Base-by-base conservation (phyloP, 2,888 invertebrate genomes). In the Thysanoteuthis rhombus region DNA sequence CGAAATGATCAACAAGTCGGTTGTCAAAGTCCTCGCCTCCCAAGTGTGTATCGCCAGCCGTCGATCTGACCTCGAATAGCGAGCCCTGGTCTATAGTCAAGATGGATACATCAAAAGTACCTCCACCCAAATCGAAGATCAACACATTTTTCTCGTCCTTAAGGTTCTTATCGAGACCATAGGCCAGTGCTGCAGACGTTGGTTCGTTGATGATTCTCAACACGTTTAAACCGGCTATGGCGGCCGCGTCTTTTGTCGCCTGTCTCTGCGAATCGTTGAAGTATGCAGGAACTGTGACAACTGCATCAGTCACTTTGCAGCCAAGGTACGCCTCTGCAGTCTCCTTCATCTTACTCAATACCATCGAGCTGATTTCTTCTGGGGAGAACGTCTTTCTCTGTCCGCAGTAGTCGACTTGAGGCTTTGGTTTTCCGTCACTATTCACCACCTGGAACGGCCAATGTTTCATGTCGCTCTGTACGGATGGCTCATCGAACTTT, bases 361-460 rank as follows among this genome's bases (percentile, higher is more conserved):
- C 98, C 99, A 99, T 99, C 90, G 98, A 98, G 96, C 98, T 98
- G 95, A 99, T 98, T 97, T 99, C 99, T 97, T 99, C 99, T 0
- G 99, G 98, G 97, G 98, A 98, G 97, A 99, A 99, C 47, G 98
- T 98, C 97, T 99, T 99, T 94, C 97, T 97, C 97, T 99, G 98
- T 91, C 98, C 99, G 97, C 98, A 98, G 97, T 95, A 96, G 93
- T 96, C 96, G 32, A 96, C 97, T 94, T 96, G 95, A 32, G 97
- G 95, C 94, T 96, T 96, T 5, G 97, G 97, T 94, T 96, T 94
- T 28, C 95, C 95, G 6, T 94, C 94, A 40, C 95, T 95, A 93
- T 95, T 95, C 25, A 95, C 93, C 16, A 97, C 96, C 93, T 95
- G 96, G 93, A 96, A 96, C 6, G 96, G 95, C 96, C 96, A 96